phyloP scores from a whole-genome alignment of 37 sponge, comb jelly and placozoan genomes.

The Aplysina aerophoba region DNA sequence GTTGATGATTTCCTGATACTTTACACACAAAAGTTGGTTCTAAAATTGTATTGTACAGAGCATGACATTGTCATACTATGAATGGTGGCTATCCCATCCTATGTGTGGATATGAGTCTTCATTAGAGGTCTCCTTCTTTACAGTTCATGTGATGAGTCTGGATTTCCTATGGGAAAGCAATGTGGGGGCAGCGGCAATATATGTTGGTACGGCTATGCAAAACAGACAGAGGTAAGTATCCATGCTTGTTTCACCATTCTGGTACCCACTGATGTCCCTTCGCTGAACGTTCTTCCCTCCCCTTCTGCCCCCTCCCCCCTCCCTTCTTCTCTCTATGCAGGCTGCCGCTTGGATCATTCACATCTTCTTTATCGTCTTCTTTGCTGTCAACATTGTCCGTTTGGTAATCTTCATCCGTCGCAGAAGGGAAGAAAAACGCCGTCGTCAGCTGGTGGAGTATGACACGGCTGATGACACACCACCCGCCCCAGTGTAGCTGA shows the following conservation, averaged over 20 bases:
- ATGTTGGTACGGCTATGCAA: constrained; percentile 13
- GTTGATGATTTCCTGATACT: too few relatives aligned
- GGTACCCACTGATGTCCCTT: neutral
- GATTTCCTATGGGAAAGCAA: neutral
- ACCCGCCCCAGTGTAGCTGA: neutral
- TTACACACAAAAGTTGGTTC: too few relatives aligned
- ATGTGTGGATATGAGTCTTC: neutral
- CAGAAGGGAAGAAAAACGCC: constrained; percentile 13
- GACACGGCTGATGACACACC: constrained; percentile 1
- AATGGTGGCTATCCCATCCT: neutral
- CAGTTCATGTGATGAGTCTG: neutral
- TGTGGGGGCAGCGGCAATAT: neutral
- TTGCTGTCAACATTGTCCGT: constrained; percentile 36
- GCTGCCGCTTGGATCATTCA: constrained; percentile 54
- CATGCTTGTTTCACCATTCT: neutral
- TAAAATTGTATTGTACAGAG: too few relatives aligned
- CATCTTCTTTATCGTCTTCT: constrained; percentile 35
- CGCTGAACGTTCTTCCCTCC: neutral
- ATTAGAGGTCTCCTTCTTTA: neutral
- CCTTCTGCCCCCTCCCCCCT: neutral
- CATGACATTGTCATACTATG: too few relatives aligned
- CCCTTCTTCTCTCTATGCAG: constrained; percentile 22
- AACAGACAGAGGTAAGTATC: neutral
- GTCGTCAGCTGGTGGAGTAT: neutral
- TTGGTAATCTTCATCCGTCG: constrained; percentile 39